These are phyloP conservation scores for Brachionus plicatilis DNA, from an alignment of 1,140 invertebrate genomes.

Conservation along the genomic window DNA sequence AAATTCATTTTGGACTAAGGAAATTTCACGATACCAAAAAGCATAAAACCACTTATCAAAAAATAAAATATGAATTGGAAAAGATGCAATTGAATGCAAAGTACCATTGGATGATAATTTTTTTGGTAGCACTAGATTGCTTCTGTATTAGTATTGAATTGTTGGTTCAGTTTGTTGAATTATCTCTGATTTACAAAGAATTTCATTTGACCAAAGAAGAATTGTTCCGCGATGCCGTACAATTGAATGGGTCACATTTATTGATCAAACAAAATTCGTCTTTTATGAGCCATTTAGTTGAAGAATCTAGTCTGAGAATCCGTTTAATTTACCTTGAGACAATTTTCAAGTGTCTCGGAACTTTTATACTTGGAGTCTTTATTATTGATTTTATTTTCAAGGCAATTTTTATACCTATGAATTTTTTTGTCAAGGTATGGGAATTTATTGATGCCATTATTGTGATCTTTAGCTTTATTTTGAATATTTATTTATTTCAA, in stretches of 20 bases:
- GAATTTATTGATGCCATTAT: slow-evolving; percentile 21
- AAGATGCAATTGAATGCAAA: neutral
- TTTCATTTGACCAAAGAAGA: neutral
- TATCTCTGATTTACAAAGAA: neutral
- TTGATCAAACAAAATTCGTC: neutral
- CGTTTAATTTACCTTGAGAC: neutral
- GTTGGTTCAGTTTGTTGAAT: neutral
- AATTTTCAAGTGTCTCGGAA: slow-evolving; percentile 4
- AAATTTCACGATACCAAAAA: neutral
- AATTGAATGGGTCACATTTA: neutral
- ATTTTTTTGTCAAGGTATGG: slow-evolving; percentile 13
- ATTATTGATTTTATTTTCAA: slow-evolving; percentile 20
- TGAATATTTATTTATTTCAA: slow-evolving; percentile 31
- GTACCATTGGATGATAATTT: neutral
- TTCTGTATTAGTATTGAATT: neutral
- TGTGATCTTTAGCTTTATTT: slow-evolving; percentile 5
- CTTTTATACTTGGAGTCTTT: neutral
- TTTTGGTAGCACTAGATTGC: neutral
- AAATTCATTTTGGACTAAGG: neutral
- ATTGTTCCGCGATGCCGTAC: neutral
- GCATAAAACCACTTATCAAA: neutral
- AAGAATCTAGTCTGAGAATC: neutral
- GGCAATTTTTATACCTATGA: slow-evolving; percentile 25
- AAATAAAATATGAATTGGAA: neutral
- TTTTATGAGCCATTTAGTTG: neutral